Base-by-base conservation (phyloP, 2,888 invertebrate genomes). In the Apodemia duryi region DNA sequence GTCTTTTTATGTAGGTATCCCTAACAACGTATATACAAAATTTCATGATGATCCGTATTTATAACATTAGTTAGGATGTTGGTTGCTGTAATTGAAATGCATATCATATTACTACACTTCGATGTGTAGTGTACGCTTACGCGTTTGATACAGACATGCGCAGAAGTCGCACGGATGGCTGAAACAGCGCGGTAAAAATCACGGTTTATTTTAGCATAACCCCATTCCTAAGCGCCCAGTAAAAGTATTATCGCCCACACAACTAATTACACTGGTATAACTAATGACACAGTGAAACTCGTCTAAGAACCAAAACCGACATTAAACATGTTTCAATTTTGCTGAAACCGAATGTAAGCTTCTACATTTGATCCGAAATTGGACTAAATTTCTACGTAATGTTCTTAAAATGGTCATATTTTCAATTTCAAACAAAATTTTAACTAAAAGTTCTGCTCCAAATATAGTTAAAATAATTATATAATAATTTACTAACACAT, bases 151-250 rank as follows among this genome's bases (percentile, higher is more conserved):
- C 21, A 67, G 66, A 63, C 69, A 70, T 70, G 71, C 71, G 72
- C 73, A 72, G 66, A 69, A 68, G 66, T 21, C 64, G 67, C 65
- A 69, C 65, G 67, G 65, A 68, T 64, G 63, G 61, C 52, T 68
- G 67, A 68, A 69, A 77, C 76, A 69, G 68, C 70, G 75, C 79
- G 76, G 75, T 80, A 83, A 86, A 86, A 85, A 85, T 46, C 77
- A 77, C 72, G 72, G 84, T 79, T 84, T 86, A 85, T 86, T 84
- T 84, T 86, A 82, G 82, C 83, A 81, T 78, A 80, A 79, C 86
- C 88, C 82, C 88, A 86, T 88, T 88, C 78, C 77, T 77, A 74
- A 76, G 77, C 76, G 78, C 75, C 74, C 75, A 82, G 85, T 77
- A 85, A 87, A 88, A 86, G 86, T 86, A 81, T 78, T 79, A 71